Evolutionary conservation across 2,797 vertebrate species (phyloP).

Genomic region (Myotis vivesi): DNA sequence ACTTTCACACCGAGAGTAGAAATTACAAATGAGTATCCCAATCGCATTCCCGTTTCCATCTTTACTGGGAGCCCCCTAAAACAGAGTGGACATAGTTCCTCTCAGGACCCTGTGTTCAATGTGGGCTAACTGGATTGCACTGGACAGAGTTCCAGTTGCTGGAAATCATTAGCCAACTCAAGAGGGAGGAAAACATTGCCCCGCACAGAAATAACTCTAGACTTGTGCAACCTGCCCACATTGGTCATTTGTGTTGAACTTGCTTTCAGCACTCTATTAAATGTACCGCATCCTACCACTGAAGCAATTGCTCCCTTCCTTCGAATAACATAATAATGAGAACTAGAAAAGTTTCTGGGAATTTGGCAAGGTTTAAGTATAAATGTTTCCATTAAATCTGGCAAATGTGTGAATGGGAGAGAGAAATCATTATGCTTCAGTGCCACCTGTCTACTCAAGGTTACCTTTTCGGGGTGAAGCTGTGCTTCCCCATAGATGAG

Average conservation of each 20-base stretch:
- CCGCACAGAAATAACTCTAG: slow-evolving; percentile 57
- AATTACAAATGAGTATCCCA: background rate
- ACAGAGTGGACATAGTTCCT: background rate
- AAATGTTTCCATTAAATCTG: slow-evolving; percentile 50
- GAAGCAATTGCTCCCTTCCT: background rate
- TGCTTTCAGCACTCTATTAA: background rate
- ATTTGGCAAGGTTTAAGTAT: background rate
- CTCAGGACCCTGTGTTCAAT: background rate
- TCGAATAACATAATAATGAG: slow-evolving; percentile 32
- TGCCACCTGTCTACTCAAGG: background rate
- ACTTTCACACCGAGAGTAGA: background rate
- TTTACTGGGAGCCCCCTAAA: background rate
- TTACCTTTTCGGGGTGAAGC: background rate
- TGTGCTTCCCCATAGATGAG: background rate
- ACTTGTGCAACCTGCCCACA: slow-evolving; percentile 33
- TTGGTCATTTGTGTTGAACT: slow-evolving; percentile 27
- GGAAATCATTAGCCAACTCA: background rate
- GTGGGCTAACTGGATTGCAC: background rate
- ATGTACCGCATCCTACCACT: background rate
- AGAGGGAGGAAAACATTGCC: slow-evolving; percentile 40
- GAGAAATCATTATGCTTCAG: background rate
- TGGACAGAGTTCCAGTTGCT: background rate
- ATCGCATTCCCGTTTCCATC: background rate
- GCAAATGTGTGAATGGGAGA: background rate
- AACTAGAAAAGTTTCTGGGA: slow-evolving; percentile 43